Evolutionary conservation across 1,140 invertebrate genomes (phyloP).

Genomic region (Nixonia krombeini): DNA sequence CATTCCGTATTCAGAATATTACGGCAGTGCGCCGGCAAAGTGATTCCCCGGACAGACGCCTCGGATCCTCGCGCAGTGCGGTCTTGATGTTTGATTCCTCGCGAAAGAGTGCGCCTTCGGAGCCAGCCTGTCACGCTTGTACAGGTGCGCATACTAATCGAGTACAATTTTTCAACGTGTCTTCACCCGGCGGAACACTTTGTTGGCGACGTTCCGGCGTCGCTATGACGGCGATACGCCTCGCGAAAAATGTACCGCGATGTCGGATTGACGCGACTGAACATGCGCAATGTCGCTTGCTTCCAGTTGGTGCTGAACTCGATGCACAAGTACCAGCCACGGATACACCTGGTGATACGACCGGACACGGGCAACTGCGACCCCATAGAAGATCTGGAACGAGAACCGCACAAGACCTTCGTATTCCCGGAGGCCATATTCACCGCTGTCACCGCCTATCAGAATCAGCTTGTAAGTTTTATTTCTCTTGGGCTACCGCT

Average conservation of each 20-base stretch:
- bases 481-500: slow-evolving; percentile 45
- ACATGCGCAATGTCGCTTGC: too few relatives aligned
- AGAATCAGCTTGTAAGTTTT: slow-evolving; percentile 76
- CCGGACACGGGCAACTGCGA: slow-evolving; percentile 74
- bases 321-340: slow-evolving; percentile 98
- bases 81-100: slow-evolving; percentile 26
- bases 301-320: slow-evolving; percentile 96
- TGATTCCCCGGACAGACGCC: slow-evolving; percentile 50
- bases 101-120: too few relatives aligned
- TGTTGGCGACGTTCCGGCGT: too few relatives aligned
- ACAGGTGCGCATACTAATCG: slow-evolving; percentile 30
- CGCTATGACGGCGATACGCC: too few relatives aligned
- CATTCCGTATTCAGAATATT: slow-evolving; percentile 57
- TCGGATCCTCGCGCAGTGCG: slow-evolving; percentile 24
- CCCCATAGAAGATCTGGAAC: slow-evolving; percentile 88
- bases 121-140: slow-evolving; percentile 35
- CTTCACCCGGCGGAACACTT: slow-evolving; percentile 31
- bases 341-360: slow-evolving; percentile 90
- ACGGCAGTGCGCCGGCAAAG: slow-evolving; percentile 51
- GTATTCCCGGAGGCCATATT: slow-evolving; percentile 98
- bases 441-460: slow-evolving; percentile 98
- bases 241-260: too few relatives aligned
- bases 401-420: slow-evolving; percentile 91
- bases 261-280: too few relatives aligned
- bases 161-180: slow-evolving; percentile 40